Evolutionary conservation across 2,797 vertebrate genomes (phyloP).

Genomic region (Sebastes cheni): DNA sequence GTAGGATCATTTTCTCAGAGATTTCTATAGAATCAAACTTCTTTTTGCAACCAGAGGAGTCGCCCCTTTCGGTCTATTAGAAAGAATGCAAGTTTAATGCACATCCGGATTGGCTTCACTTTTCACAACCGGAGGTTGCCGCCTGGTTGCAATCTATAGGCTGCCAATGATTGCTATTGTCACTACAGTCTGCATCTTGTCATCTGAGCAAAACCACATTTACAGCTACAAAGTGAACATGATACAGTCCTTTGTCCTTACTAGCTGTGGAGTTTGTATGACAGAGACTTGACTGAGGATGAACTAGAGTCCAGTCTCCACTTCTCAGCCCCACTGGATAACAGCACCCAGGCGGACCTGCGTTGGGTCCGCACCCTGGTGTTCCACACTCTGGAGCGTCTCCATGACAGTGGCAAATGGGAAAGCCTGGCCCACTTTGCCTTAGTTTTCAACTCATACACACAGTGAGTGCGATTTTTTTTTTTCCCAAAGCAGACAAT

Average conservation of each 20-base stretch:
- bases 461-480: slow-evolving; percentile 50
- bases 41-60: neutral
- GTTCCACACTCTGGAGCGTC: slow-evolving; percentile 87
- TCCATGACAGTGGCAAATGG: slow-evolving; percentile 89
- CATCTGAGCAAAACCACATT: neutral
- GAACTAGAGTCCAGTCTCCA: slow-evolving; percentile 85
- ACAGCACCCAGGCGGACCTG: slow-evolving; percentile 86
- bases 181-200: neutral
- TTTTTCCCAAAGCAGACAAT: neutral
- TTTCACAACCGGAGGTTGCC: neutral
- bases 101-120: neutral
- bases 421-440: slow-evolving; percentile 89
- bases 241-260: neutral
- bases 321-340: slow-evolving; percentile 85
- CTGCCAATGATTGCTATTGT: neutral
- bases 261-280: slow-evolving; percentile 87
- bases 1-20: too few relatives aligned
- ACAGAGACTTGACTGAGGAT: slow-evolving; percentile 76
- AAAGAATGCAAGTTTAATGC: neutral
- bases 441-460: slow-evolving; percentile 87
- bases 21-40: too few relatives aligned
- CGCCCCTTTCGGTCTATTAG: neutral
- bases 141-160: neutral
- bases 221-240: neutral
- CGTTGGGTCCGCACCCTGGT: slow-evolving; percentile 87